Conservation (phyloP, 2,888 invertebrate species). For the Zonitis immaculata region DNA sequence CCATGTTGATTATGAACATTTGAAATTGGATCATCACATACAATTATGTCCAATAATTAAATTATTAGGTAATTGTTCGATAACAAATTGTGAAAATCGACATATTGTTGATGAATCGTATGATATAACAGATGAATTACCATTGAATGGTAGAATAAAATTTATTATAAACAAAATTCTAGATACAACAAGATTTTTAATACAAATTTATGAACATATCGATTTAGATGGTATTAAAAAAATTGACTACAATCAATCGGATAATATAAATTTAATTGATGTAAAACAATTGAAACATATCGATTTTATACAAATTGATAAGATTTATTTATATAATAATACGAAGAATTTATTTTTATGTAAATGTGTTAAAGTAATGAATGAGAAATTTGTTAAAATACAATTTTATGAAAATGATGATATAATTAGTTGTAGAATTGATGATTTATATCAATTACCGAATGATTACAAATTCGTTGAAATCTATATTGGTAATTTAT, state of each 20-base stretch:
- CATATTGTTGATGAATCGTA: constrained; percentile 59
- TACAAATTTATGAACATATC: constrained; percentile 51
- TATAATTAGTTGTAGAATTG: background rate
- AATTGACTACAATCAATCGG: too few species aligned
- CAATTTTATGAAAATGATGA: constrained; percentile 3
- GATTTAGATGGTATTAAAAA: constrained; percentile 34
- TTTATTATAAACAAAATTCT: constrained; percentile 56
- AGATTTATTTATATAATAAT: constrained; percentile 50
- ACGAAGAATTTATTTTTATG: constrained; percentile 52
- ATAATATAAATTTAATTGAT: too few species aligned
- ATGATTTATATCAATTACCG: constrained; percentile 44
- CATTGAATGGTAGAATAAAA: constrained; percentile 53
- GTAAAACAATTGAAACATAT: too few species aligned
- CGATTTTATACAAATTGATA: constrained; percentile 56
- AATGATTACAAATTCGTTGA: constrained; percentile 51
- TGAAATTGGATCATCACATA: constrained; percentile 29
- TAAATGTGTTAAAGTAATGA: constrained; percentile 51
- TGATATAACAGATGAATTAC: constrained; percentile 53
- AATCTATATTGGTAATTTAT: constrained; percentile 38
- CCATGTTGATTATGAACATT: background rate
- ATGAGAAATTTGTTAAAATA: constrained; percentile 19
- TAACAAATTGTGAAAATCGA: constrained; percentile 55
- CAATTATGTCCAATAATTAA: constrained; percentile 60
- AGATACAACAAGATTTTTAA: constrained; percentile 60
- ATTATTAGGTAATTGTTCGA: constrained; percentile 61